Evolutionary conservation across 2,113 vertebrate genomes (phyloP).

Genomic region (Chroicocephalus ridibundus): DNA sequence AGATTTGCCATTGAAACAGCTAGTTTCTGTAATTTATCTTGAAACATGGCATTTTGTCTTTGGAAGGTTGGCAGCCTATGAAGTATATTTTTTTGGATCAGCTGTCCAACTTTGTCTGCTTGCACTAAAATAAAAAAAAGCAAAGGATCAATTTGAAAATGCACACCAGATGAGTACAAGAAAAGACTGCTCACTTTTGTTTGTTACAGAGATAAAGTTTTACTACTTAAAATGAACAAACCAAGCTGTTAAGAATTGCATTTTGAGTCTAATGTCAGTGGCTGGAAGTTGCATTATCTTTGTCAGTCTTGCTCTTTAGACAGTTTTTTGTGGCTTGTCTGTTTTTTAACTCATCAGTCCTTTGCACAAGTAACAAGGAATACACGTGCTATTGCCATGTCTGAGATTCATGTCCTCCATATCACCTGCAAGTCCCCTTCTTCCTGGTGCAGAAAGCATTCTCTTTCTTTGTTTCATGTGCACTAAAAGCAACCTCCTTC

Average conservation of each 20-base stretch:
- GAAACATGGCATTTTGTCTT: not conserved
- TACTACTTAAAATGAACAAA: not conserved
- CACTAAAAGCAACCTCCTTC: not conserved
- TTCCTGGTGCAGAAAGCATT: not conserved
- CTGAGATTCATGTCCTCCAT: not conserved
- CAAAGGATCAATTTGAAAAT: not conserved
- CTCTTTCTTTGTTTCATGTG: not conserved
- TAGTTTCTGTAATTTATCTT: not conserved
- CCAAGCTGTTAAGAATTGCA: not conserved
- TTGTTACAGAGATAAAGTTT: not conserved
- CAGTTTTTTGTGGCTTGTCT: not conserved
- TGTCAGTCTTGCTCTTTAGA: not conserved
- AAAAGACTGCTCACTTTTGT: not conserved
- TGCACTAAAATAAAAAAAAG: not conserved
- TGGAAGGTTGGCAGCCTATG: not conserved
- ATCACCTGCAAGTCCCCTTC: not conserved
- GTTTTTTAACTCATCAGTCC: not conserved
- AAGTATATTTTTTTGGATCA: not conserved
- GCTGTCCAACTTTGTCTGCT: not conserved
- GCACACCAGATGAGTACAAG: not conserved
- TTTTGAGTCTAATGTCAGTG: not conserved
- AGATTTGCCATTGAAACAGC: not conserved
- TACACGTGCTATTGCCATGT: not conserved
- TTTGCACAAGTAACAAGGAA: not conserved
- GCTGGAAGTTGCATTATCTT: not conserved